phyloP scores from a whole-genome alignment of 2,797 vertebrate genomes.

The Paramormyrops hopkinsi region DNA sequence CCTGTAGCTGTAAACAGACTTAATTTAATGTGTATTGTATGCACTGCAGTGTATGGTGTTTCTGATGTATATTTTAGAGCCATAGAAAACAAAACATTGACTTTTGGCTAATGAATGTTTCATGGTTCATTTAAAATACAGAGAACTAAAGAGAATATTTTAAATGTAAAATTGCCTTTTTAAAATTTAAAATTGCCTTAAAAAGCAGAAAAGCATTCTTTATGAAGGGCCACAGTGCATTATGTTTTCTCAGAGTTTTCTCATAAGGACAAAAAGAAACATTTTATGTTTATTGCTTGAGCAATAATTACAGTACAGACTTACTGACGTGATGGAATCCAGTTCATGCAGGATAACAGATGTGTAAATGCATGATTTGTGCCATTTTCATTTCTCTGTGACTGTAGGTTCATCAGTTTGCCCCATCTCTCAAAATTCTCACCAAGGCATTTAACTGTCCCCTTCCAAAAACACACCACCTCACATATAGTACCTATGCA shows the following conservation, averaged over 20 bases:
- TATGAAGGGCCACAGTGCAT: neutral
- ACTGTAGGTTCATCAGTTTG: neutral
- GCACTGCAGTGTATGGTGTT: neutral
- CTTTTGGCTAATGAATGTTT: neutral
- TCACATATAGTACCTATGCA: neutral
- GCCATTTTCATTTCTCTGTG: neutral
- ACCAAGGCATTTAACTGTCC: neutral
- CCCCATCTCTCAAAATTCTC: neutral
- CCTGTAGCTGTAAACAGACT: neutral
- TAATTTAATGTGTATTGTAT: neutral
- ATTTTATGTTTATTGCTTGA: neutral
- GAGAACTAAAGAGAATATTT: neutral
- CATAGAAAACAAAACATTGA: neutral
- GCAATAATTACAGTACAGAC: neutral
- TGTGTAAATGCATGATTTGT: neutral
- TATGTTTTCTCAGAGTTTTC: neutral
- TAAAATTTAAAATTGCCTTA: neutral
- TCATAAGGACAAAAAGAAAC: neutral
- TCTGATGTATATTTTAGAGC: neutral
- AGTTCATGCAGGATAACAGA: neutral
- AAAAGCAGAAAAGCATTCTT: neutral
- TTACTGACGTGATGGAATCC: neutral
- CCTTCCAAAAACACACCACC: neutral
- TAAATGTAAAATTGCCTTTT: neutral
- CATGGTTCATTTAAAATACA: neutral